Conservation (phyloP, 2,888 invertebrate genomes). For the Hyposoter dolosus region DNA sequence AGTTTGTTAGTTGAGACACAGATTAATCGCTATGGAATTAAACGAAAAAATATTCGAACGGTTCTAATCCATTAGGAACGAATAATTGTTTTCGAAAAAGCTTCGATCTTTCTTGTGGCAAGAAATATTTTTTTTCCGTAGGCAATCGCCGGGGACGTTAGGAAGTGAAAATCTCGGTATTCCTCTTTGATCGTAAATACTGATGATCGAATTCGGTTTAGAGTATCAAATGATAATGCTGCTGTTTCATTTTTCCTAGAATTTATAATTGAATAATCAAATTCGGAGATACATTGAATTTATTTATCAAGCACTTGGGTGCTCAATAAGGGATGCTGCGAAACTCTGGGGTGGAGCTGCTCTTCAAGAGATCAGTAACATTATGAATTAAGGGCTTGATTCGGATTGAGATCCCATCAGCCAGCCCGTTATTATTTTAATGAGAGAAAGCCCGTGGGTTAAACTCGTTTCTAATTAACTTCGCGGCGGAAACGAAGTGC, state of each 20-base stretch:
- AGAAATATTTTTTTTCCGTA: background rate
- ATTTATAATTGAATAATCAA: background rate
- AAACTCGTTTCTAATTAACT: conserved; percentile 64
- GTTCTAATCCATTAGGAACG: background rate
- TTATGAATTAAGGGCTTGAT: conserved; percentile 2
- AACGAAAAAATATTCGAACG: background rate
- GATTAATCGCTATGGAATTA: background rate
- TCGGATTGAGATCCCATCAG: conserved; percentile 10
- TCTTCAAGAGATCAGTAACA: background rate
- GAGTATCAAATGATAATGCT: background rate
- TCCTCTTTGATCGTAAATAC: background rate
- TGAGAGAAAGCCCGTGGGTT: conserved; percentile 4
- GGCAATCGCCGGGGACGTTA: background rate
- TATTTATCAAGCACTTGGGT: background rate
- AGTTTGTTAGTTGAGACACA: background rate
- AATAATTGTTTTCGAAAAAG: background rate
- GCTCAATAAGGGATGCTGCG: background rate
- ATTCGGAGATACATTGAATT: background rate
- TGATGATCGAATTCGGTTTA: background rate
- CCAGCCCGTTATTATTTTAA: conserved; percentile 17
- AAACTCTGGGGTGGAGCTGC: too few relatives aligned
- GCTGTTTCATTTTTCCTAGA: background rate
- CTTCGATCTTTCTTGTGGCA: background rate
- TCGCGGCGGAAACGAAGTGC: conserved; percentile 61
- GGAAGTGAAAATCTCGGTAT: too few relatives aligned